These are phyloP conservation scores for Pipistrellus nathusii DNA, from an alignment of 2,797 vertebrate species.

Conservation along the genomic window DNA sequence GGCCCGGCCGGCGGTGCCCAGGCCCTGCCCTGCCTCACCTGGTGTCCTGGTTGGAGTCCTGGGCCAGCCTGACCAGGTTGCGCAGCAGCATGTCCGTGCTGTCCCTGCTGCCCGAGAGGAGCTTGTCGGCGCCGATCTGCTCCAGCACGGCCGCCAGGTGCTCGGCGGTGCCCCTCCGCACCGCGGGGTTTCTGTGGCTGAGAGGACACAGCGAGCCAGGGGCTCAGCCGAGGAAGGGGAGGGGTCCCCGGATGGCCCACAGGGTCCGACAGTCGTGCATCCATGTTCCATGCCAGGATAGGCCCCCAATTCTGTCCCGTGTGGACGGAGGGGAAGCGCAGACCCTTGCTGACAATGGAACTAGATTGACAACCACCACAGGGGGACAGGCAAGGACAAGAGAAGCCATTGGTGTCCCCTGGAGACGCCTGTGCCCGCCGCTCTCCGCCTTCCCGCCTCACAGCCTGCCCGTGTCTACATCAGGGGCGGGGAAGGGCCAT, in stretches of 20 bases:
- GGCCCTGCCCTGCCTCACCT: slow-evolving; percentile 78
- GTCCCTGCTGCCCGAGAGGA: slow-evolving; percentile 72
- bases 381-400: neutral
- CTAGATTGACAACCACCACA: too few species aligned
- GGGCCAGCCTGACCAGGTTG: slow-evolving; percentile 81
- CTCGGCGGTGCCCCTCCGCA: slow-evolving; percentile 82
- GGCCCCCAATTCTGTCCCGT: neutral
- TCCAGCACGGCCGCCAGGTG: slow-evolving; percentile 80
- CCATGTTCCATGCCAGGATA: rapidly evolving
- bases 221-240: neutral
- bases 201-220: neutral
- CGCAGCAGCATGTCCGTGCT: slow-evolving; percentile 70
- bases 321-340: neutral
- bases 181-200: slow-evolving; percentile 83
- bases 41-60: slow-evolving; percentile 87
- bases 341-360: neutral
- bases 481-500: too few species aligned
- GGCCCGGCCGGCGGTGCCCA: neutral
- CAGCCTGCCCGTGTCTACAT: too few species aligned
- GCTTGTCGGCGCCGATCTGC: slow-evolving; percentile 74
- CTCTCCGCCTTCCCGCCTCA: neutral
- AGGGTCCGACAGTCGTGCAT: neutral
- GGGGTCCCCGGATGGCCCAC: neutral
- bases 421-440: rapidly evolving
- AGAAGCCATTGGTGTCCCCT: rapidly evolving